Base-by-base conservation (phyloP, 2,888 invertebrate species). In the Xestia rhomboidea region DNA sequence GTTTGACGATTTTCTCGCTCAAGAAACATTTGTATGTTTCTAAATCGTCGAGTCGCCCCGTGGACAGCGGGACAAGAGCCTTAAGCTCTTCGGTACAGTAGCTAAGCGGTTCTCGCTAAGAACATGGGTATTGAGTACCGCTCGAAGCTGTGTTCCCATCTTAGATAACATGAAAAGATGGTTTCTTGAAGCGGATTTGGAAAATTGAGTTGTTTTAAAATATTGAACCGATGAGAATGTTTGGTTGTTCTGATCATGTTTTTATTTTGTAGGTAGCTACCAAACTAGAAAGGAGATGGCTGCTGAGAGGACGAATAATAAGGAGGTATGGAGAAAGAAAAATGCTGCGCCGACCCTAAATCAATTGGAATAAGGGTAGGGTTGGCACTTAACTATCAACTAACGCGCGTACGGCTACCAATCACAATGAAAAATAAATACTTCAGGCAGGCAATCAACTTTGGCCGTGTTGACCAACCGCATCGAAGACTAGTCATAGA, bases 111-210 rank as follows among this genome's bases (percentile, higher is more conserved):
- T 30, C 34, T 41, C 21, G 41, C 57, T 69, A 5, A 76, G 68
- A 69, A 76, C 62, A 85, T 69, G 6, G 15, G 44, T 63, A 81
- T 54, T 46, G 63, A 68, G 71, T 72, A 67, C 34, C 11, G 62
- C 85, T 72, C 15, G 44, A 60, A 83, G 82, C 57, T 76, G 41
- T 73, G 74, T 70, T 71, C n/a, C 27, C 34, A 62, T 67, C 67
- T 49, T 18, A 76, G 34, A 66, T 71, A 46, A 60, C 63, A 70
- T 44, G 34, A 76, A 76, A 85, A 73, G 24, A 76, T n/a, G 51
- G n/a, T 68, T 85, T 51, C 62, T 57, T 15, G 18, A 81, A 81
- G 67, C n/a, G 30, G 85, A 82, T 83, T 76, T 70, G 82, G 38
- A 44, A 81, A 60, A 66, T 76, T 60, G 49, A 63, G 38, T 75